Evolutionary conservation across 2,888 invertebrate genomes (phyloP).

Genomic region (Dioctria rufipes): DNA sequence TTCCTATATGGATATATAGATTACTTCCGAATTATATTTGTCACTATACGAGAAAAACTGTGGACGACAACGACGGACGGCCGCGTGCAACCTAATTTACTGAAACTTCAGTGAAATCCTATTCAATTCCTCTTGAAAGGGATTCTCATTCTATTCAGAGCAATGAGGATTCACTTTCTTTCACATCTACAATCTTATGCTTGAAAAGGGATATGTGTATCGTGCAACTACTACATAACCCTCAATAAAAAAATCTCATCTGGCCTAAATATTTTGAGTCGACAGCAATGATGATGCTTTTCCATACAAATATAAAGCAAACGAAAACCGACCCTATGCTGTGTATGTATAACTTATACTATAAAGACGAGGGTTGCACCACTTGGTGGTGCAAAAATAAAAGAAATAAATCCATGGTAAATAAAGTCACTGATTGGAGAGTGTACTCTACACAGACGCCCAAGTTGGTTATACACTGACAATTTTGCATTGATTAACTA

Average conservation of each 20-base stretch:
- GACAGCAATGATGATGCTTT: neutral
- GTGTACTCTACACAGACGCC: slow-evolving; percentile 9
- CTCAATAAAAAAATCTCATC: slow-evolving; percentile 51
- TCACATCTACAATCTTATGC: slow-evolving; percentile 13
- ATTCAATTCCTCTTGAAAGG: slow-evolving; percentile 13
- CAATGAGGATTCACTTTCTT: slow-evolving; percentile 52
- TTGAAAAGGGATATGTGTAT: slow-evolving; percentile 15
- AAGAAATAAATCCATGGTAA: slow-evolving; percentile 38
- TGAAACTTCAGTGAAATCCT: slow-evolving; percentile 24
- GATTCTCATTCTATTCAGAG: slow-evolving; percentile 11
- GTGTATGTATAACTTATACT: neutral
- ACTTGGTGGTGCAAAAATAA: slow-evolving; percentile 41
- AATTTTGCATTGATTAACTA: slow-evolving; percentile 38
- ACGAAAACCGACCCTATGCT: neutral
- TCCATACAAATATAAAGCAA: slow-evolving; percentile 5
- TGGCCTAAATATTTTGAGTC: slow-evolving; percentile 53
- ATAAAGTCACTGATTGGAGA: slow-evolving; percentile 16
- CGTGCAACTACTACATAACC: slow-evolving; percentile 32
- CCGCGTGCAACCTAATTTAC: slow-evolving; percentile 42
- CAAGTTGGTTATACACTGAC: neutral
- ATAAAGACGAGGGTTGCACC: slow-evolving; percentile 37
- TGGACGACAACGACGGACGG: neutral
- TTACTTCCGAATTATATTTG: slow-evolving; percentile 20
- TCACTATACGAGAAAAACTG: slow-evolving; percentile 5
- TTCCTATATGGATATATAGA: neutral